phyloP scores from a whole-genome alignment of 2,797 vertebrate species.

The Lithobates sylvaticus region DNA sequence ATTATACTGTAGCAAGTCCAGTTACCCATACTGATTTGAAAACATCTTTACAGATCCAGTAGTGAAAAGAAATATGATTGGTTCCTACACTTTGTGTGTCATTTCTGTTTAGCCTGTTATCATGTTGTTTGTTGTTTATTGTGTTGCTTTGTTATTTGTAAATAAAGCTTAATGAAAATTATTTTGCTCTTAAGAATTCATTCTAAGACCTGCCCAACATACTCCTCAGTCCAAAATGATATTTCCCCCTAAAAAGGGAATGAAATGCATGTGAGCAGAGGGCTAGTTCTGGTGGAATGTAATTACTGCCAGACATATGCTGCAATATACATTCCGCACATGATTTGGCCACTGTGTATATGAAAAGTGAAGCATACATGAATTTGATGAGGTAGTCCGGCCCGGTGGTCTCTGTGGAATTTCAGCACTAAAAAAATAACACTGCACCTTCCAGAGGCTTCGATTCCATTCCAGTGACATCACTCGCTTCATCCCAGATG shows the following conservation, averaged over 20 bases:
- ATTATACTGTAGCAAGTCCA: no score
- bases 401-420: constrained; percentile 56
- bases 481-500: constrained; percentile 55
- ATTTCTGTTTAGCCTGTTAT: no score
- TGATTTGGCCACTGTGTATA: constrained; percentile 60
- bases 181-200: constrained; percentile 21
- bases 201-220: constrained; percentile 25
- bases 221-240: constrained; percentile 37
- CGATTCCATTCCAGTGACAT: constrained; percentile 52
- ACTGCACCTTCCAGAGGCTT: constrained; percentile 55
- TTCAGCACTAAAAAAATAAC: constrained; percentile 50
- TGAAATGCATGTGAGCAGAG: constrained; percentile 40
- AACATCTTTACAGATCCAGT: no score
- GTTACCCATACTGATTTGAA: no score
- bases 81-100: no score
- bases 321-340: constrained; percentile 60
- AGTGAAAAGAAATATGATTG: not conserved
- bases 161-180: not conserved
- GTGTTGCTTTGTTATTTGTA: not conserved
- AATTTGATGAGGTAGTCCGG: constrained; percentile 54
- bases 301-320: constrained; percentile 60
- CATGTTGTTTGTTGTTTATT: not conserved
- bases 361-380: constrained; percentile 55
- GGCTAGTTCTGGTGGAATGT: constrained; percentile 48
- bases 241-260: constrained; percentile 61